Conservation (phyloP, 64 coral and sea anemone species). For the Astreopora myriophthalma region DNA sequence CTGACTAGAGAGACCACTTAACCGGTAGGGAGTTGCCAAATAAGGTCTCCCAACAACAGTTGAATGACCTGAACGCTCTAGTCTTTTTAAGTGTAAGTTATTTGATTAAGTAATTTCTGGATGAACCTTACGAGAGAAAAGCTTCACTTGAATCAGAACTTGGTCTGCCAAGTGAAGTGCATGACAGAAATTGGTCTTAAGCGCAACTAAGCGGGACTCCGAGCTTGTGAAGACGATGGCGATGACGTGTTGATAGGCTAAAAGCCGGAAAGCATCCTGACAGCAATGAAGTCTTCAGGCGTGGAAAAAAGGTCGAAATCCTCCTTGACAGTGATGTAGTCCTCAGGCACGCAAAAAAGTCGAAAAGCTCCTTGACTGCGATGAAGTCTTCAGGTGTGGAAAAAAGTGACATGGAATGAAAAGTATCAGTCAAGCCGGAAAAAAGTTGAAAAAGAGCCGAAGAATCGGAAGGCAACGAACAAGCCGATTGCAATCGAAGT, state of each 20-base stretch:
- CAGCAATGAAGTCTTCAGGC: too few relatives aligned
- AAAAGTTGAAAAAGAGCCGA: not conserved
- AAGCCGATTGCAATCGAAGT: not conserved
- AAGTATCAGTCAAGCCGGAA: not conserved
- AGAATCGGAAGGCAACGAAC: not conserved
- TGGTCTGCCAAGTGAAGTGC: constrained; percentile 3
- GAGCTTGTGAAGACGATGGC: not conserved
- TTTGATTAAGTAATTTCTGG: not conserved
- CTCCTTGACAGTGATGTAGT: too few relatives aligned
- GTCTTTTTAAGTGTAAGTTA: too few relatives aligned
- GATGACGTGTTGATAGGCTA: too few relatives aligned
- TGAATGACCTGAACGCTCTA: too few relatives aligned
- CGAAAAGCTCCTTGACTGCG: too few relatives aligned
- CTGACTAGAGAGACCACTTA: too few relatives aligned
- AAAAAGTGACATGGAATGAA: not conserved
- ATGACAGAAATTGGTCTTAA: not conserved
- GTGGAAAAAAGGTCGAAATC: too few relatives aligned
- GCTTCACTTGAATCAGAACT: not conserved
- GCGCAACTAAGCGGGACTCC: not conserved
- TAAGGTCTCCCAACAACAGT: too few relatives aligned
- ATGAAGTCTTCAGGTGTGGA: not conserved
- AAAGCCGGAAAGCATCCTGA: too few relatives aligned
- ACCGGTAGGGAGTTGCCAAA: too few relatives aligned
- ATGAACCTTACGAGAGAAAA: constrained; percentile 21
- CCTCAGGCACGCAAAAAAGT: too few relatives aligned